A percentile compares a stretch with the other conserved stretches of the same genome.
Conservation (phyloP, 2,797 vertebrate species). For the Girardinus metallicus region DNA sequence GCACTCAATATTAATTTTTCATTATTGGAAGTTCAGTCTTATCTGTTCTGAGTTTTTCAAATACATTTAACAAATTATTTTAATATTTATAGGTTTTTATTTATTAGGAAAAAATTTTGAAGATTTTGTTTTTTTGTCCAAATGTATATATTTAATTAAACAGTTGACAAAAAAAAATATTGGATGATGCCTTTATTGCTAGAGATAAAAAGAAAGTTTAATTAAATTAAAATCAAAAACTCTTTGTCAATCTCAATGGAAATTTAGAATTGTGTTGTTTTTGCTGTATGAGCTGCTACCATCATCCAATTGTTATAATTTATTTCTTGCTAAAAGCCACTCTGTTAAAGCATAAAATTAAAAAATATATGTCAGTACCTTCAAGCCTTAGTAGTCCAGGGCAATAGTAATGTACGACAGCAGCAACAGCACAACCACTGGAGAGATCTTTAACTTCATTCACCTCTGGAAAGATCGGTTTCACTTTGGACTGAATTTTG, state of each 20-base stretch:
- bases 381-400: conserved; percentile 89
- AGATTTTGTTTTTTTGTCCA: neutral
- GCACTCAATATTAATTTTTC: neutral
- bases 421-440: conserved; percentile 88
- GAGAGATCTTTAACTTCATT: conserved; percentile 88
- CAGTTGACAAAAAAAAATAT: neutral
- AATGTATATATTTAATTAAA: neutral
- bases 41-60: neutral
- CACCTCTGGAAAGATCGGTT: conserved; percentile 86
- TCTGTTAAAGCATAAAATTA: neutral
- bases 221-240: neutral
- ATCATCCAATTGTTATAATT: neutral
- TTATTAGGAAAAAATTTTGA: neutral
- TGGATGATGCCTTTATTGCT: neutral
- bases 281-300: neutral
- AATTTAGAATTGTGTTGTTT: neutral
- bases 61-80: neutral
- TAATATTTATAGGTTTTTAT: neutral
- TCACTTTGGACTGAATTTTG: conserved; percentile 85
- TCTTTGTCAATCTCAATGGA: neutral
- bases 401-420: conserved; percentile 91
- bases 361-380: conserved; percentile 72
- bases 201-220: neutral
- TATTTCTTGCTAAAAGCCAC: neutral
- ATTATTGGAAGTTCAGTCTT: neutral